Evolutionary conservation across 1,140 invertebrate species (phyloP).

Genomic region (Rhagoletis zephyria): DNA sequence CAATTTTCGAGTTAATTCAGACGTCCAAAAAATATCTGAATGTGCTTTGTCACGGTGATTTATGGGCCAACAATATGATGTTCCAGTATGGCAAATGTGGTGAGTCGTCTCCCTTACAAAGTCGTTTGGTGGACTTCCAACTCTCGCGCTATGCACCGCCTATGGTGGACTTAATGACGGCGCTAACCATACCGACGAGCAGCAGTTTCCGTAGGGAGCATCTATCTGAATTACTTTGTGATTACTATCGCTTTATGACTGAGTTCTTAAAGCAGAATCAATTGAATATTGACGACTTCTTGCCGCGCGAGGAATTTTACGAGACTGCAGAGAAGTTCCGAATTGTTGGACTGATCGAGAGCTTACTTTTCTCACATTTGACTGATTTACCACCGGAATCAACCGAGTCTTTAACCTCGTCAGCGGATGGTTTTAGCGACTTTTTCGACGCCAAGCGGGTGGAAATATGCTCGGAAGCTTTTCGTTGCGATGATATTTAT

Average conservation of each 20-base stretch:
- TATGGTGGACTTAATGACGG: constrained; percentile 74
- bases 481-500: constrained; percentile 71
- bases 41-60: constrained; percentile 77
- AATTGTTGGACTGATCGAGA: constrained; percentile 74
- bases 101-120: constrained; percentile 66
- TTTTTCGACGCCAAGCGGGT: constrained; percentile 73
- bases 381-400: constrained; percentile 68
- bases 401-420: constrained; percentile 69
- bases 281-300: constrained; percentile 70
- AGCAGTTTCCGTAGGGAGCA: constrained; percentile 73
- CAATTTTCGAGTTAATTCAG: constrained; percentile 73
- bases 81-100: constrained; percentile 75
- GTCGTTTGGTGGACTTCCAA: constrained; percentile 79
- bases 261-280: constrained; percentile 69
- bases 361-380: constrained; percentile 74
- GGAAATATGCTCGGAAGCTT: constrained; percentile 73
- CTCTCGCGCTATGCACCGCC: constrained; percentile 76
- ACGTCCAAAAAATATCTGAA: constrained; percentile 75
- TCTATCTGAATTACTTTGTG: constrained; percentile 72
- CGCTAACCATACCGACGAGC: constrained; percentile 75
- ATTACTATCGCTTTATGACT: constrained; percentile 74
- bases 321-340: constrained; percentile 73
- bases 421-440: constrained; percentile 70
- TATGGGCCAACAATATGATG: constrained; percentile 79
- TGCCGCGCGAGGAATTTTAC: constrained; percentile 72